Evolutionary conservation across 1,140 invertebrate genomes (phyloP), one percentile per base, ranked within the genome.

Genomic region (Lordiphosa collinella): DNA sequence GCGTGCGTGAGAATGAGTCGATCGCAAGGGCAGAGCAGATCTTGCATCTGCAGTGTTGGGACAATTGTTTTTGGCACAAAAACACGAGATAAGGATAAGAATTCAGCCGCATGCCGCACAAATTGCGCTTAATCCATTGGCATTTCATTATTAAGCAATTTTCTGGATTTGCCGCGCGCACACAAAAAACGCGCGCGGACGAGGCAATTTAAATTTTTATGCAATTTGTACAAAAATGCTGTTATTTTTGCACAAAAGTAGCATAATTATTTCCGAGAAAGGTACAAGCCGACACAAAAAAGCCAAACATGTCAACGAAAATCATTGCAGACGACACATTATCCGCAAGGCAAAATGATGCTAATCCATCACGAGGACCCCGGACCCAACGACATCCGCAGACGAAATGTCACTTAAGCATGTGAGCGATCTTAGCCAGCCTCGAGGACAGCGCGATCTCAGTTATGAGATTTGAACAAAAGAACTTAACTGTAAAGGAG

Each of bases 171-270:
- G 32, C 56, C 46, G 12, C 12, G 6, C 35, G 31, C 14, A 31
- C 18, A 37, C 44, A 56, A 31, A 29, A 35, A 22, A n/a, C n/a
- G n/a, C n/a, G n/a, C n/a, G n/a, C n/a, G n/a, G 25, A 34, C 12
- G 57, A 49, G 53, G 62, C 79, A 86, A 86, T 86, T 86, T 86
- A 86, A 86, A 86, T 86, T 87, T 86, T 86, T 86, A 78, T 78
- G 73, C 82, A 86, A 86, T 86, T 86, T 86, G 84, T 84, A 86
- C 82, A 86, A 86, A 85, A 86, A 87, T 86, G 76, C 78, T 86
- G 82, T 74, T 84, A 86, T 61, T 86, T 80, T 71, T 74, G 78
- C 46, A 41, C 75, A 82, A 86, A 86, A 86, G 65, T 61, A 86
- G 82, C 82, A 86, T 86, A 86, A 86, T 86, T 86, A 86, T 86